Evolutionary conservation across 2,888 invertebrate genomes (phyloP).

Genomic region (Xanthia icteritia): DNA sequence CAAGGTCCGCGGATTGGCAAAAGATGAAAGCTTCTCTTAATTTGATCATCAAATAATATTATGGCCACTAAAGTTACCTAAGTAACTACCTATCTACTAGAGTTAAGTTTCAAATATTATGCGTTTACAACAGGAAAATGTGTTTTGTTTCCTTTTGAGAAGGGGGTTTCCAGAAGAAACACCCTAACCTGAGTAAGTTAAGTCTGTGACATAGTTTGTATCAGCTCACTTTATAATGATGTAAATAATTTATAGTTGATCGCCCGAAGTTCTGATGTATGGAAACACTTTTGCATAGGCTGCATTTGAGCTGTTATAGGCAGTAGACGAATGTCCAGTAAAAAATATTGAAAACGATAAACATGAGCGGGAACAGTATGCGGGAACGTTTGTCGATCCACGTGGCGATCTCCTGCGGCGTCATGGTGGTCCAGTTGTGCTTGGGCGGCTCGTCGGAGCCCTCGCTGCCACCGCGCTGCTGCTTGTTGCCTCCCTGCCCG

Average conservation of each 20-base stretch:
- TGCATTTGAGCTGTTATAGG: conserved; percentile 70
- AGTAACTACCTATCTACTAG: conserved; percentile 44
- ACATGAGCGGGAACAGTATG: conserved; percentile 94
- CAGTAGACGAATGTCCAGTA: conserved; percentile 95
- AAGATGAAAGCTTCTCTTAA: conserved; percentile 55
- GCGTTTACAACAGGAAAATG: conserved; percentile 25
- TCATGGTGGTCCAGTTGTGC: conserved; percentile 94
- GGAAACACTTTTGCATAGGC: conserved; percentile 3
- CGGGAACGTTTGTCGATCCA: conserved; percentile 96
- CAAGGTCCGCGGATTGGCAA: conserved; percentile 70
- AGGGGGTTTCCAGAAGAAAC: conserved; percentile 34
- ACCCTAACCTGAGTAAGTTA: not conserved
- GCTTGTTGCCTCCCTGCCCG: conserved; percentile 72
- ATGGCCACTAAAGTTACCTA: conserved; percentile 71
- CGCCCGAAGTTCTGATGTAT: conserved; percentile 3
- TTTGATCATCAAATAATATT: conserved; percentile 65
- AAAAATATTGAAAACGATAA: conserved; percentile 94
- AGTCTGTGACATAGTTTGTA: conserved; percentile 9
- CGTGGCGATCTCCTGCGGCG: conserved; percentile 96
- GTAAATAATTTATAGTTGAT: conserved; percentile 8
- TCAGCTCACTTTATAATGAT: not conserved
- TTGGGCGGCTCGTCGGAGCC: conserved; percentile 83
- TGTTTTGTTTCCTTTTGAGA: conserved; percentile 33
- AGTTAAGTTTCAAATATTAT: conserved; percentile 36
- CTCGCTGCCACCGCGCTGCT: conserved; percentile 77